phyloP scores from a whole-genome alignment of 92 coral and sea anemone species.

The Umimayanthus chanpuru region DNA sequence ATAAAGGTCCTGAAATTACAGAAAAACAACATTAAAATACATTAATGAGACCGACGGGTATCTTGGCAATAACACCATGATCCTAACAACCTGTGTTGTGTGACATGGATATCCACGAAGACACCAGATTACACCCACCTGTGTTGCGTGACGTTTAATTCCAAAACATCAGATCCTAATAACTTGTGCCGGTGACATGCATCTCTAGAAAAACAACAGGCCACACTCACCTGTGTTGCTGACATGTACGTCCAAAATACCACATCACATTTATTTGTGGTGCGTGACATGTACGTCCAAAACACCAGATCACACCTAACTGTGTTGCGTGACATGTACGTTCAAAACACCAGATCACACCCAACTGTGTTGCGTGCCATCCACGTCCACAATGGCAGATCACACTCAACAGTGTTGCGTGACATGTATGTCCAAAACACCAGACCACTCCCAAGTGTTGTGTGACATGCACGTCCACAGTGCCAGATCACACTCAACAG shows the following conservation, averaged over 20 bases:
- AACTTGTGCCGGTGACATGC: conserved; percentile 43
- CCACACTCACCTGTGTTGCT: neutral
- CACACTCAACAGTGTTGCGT: conserved; percentile 46
- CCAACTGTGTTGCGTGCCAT: neutral
- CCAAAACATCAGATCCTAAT: neutral
- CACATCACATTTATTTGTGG: conserved; percentile 61
- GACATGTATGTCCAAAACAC: too few species aligned
- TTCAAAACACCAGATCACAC: too few species aligned
- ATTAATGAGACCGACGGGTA: neutral
- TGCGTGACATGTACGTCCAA: conserved; percentile 36
- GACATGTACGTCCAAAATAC: neutral
- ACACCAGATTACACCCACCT: conserved; percentile 45
- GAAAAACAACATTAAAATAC: neutral
- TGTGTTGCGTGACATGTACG: conserved; percentile 57
- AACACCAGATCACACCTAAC: conserved; percentile 39
- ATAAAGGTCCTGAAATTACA: conserved; percentile 76
- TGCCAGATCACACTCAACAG: conserved; percentile 41
- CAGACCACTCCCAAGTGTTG: neutral
- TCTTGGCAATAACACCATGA: too few species aligned
- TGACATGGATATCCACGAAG: neutral
- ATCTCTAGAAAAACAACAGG: too few species aligned
- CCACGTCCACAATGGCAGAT: neutral
- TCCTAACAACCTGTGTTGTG: neutral
- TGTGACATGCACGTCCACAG: neutral
- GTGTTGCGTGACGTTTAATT: neutral